Percentiles rank a stretch among this genome's conserved stretches.
Evolutionary conservation across 2,113 vertebrate species (phyloP).

Genomic region (Crotophaga sulcirostris): DNA sequence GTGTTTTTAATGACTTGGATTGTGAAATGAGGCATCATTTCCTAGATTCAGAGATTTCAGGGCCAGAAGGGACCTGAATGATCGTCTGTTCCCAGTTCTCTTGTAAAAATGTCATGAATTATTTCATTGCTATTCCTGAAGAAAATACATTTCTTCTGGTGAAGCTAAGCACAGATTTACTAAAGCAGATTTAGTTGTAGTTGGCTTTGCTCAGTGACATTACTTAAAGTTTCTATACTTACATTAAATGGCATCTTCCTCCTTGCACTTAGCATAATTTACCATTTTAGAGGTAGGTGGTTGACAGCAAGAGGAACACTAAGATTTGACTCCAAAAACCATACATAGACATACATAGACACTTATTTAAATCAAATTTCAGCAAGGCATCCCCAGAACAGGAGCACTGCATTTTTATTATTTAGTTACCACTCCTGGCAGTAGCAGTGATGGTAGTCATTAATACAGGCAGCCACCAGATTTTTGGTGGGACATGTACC

Average conservation of each 20-base stretch:
- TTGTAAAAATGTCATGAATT: neutral
- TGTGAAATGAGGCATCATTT: constrained; percentile 35
- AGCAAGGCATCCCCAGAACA: neutral
- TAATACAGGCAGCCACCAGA: neutral
- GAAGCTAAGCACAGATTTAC: neutral
- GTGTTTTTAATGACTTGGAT: constrained; percentile 31
- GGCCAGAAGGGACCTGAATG: constrained; percentile 23
- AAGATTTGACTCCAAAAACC: neutral
- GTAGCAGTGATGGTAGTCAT: neutral
- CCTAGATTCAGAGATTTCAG: constrained; percentile 45
- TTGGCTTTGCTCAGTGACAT: neutral
- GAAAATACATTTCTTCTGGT: neutral
- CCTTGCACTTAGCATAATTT: neutral
- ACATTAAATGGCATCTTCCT: neutral
- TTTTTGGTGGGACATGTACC: neutral
- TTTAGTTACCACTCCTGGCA: neutral
- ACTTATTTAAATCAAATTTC: neutral
- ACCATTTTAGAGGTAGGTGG: neutral
- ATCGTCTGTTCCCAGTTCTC: constrained; percentile 11
- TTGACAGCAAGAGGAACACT: neutral
- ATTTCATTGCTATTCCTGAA: neutral
- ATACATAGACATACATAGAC: neutral
- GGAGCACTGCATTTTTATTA: neutral
- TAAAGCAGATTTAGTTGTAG: neutral
- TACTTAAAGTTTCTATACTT: neutral